These are phyloP conservation scores for Drosophila histrio DNA, from an alignment of 2,888 invertebrate genomes.

Conservation along the genomic window DNA sequence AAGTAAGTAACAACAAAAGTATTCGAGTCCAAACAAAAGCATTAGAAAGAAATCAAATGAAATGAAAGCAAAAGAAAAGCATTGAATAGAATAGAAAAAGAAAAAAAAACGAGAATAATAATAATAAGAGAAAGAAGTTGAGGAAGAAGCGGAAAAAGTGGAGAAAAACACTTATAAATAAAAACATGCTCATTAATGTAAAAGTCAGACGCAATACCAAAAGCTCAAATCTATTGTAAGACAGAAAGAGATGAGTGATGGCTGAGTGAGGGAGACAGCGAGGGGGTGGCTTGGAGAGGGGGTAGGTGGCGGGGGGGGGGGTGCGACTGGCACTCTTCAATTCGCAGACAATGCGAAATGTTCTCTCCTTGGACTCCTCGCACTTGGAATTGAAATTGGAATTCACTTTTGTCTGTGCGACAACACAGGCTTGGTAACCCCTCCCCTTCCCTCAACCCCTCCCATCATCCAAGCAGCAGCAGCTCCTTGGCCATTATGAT, in stretches of 20 bases:
- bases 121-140: constrained; percentile 1
- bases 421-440: constrained; percentile 14
- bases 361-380: constrained; percentile 50
- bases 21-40: constrained; percentile 36
- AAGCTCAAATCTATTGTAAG: constrained; percentile 11
- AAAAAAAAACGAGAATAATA: constrained; percentile 5
- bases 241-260: constrained; percentile 12
- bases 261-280: not conserved
- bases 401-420: constrained; percentile 68
- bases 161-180: constrained; percentile 73
- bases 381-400: constrained; percentile 70
- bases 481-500: constrained; percentile 66
- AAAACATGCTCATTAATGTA: constrained; percentile 80
- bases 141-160: not conserved
- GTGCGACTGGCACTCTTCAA: constrained; percentile 28
- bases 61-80: constrained; percentile 30
- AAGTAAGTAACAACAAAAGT: constrained; percentile 12
- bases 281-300: not conserved
- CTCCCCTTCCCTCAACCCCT: not conserved
- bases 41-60: constrained; percentile 27
- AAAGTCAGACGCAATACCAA: constrained; percentile 61
- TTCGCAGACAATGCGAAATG: constrained; percentile 55
- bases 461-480: not conserved
- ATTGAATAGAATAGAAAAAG: constrained; percentile 17
- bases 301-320: not conserved